Evolutionary conservation across 2,113 vertebrate genomes (phyloP), one percentile per base, ranked within the genome.

Genomic region (Odobenus rosmarus): DNA sequence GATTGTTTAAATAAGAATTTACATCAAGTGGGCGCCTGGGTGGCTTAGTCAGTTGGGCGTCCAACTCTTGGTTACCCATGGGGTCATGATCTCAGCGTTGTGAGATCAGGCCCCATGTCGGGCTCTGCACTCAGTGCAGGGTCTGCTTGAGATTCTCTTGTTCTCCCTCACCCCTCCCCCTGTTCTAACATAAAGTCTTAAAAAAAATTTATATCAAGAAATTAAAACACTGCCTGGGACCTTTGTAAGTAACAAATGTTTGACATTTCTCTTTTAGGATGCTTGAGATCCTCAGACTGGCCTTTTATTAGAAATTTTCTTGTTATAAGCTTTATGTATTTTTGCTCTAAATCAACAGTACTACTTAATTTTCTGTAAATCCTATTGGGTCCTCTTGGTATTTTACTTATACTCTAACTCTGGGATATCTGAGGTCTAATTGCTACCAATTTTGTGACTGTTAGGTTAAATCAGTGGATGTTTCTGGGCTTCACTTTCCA

Each of bases 331-430:
- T 46, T 46, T 46, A n/a, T 61, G 19, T 62, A 46, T 82, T 86
- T 97, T 93, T 96, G n/a, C 61, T 61, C 36, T 90, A 77, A 90
- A 51, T 93, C 82, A 81, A 74, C 15, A 57, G 15, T 79, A 79
- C 31, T 79, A 79, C 31, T 89, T 82, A 80, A 33, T 61, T 96
- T 95, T 90, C 81, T 95, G 93, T 96, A 88, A 90, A 82, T 59
- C 46, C 31, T 96, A 1, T 42, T 92, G 36, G 5, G 33, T 67
- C n/a, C 59, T 95, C 31, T 90, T 77, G 39, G 26, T 24, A 95
- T 87, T 92, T 88, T 93, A 93, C 46, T 86, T 95, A 26, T 16
- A 64, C 5, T 39, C 55, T 92, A 13, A 93, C 55, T 87, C 28
- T 71, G 72, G 28, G 46, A 69, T 93, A 83, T 80, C 14, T 57